A percentile compares a stretch with the other conserved stretches of the same genome.
Conservation (phyloP, 2,113 vertebrate species). For the Dicrurus megarhynchus region DNA sequence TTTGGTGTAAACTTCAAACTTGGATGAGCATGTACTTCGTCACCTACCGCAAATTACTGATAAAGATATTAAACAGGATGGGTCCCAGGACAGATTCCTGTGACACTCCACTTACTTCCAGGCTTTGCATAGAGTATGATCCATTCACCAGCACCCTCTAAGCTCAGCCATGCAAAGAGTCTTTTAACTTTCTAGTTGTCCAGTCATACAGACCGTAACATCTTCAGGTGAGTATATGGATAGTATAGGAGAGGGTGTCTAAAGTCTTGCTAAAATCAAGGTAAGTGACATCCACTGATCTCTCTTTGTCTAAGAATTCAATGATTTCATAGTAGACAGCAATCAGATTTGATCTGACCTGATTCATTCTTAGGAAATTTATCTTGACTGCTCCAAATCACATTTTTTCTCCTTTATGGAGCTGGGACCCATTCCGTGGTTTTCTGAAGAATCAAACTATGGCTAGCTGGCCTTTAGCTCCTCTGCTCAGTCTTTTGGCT, state of each 20-base stretch:
- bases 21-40: fast-evolving
- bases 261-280: not conserved
- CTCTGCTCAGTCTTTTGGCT: not conserved
- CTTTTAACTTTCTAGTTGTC: not conserved
- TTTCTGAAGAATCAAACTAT: not conserved
- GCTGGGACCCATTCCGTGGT: not conserved
- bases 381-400: not conserved
- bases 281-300: not conserved
- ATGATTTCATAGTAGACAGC: not conserved
- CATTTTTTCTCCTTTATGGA: not conserved
- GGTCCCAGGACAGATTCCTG: not conserved
- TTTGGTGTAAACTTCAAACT: not conserved
- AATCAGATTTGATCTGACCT: not conserved
- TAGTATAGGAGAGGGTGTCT: not conserved
- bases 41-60: not conserved
- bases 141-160: not conserved
- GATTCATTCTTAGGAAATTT: not conserved
- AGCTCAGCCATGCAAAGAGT: not conserved
- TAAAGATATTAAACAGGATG: not conserved
- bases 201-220: not conserved
- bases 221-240: not conserved
- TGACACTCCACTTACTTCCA: not conserved
- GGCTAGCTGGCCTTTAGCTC: not conserved
- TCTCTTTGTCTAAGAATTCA: not conserved
- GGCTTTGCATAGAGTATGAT: not conserved